Evolutionary conservation across 2,888 invertebrate species (phyloP).

Genomic region (Tridacna gigas): DNA sequence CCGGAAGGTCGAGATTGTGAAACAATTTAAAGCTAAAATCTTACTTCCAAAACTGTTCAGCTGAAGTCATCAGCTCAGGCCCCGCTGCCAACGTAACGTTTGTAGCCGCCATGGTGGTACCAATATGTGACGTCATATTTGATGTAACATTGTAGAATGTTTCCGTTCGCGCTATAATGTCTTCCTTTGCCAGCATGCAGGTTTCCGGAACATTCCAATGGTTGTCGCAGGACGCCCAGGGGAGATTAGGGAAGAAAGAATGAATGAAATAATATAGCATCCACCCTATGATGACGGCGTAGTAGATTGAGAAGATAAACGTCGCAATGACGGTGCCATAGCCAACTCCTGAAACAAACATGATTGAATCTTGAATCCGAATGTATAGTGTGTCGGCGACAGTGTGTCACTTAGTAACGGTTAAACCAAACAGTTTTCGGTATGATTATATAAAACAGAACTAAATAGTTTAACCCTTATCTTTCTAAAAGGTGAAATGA

Average conservation of each 20-base stretch:
- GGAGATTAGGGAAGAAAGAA: slow-evolving; percentile 76
- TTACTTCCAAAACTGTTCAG: slow-evolving; percentile 55
- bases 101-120: neutral
- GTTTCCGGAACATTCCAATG: slow-evolving; percentile 54
- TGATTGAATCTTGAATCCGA: neutral
- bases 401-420: too few species aligned
- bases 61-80: slow-evolving; percentile 29
- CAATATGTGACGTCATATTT: slow-evolving; percentile 28
- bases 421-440: too few species aligned
- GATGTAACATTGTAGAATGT: slow-evolving; percentile 28
- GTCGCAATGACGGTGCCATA: slow-evolving; percentile 52
- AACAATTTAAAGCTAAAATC: neutral
- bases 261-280: slow-evolving; percentile 81
- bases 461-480: too few species aligned
- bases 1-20: too few species aligned
- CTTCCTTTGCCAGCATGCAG: slow-evolving; percentile 16
- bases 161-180: slow-evolving; percentile 11
- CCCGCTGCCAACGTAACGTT: neutral
- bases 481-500: too few species aligned
- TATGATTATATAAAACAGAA: too few species aligned
- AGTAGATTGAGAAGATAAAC: slow-evolving; percentile 84
- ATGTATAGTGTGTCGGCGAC: too few species aligned
- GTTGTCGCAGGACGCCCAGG: slow-evolving; percentile 62
- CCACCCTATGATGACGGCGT: slow-evolving; percentile 86
- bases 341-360: slow-evolving; percentile 49